Evolutionary conservation across 2,113 vertebrate species (phyloP).

Genomic region (Tapirus terrestris): DNA sequence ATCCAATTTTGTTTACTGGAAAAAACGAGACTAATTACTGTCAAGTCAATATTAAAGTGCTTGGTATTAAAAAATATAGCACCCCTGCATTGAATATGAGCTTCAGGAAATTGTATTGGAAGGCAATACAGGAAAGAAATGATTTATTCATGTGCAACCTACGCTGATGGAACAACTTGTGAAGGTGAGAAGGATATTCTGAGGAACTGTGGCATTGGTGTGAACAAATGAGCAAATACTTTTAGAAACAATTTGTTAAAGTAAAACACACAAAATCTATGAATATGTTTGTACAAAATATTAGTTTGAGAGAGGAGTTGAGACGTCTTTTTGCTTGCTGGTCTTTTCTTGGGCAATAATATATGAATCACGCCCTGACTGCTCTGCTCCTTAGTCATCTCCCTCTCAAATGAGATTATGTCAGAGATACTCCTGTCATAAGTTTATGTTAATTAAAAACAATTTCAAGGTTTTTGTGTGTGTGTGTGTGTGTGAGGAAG

Average conservation of each 20-base stretch:
- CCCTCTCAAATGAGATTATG: background rate
- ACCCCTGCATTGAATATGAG: slow-evolving; percentile 29
- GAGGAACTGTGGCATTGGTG: slow-evolving; percentile 40
- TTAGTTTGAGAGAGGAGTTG: background rate
- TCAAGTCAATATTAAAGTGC: background rate
- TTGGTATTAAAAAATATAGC: background rate
- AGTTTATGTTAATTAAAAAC: background rate
- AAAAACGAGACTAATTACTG: background rate
- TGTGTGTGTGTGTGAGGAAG: too few species aligned
- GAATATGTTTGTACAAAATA: background rate
- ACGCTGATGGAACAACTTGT: slow-evolving; percentile 66
- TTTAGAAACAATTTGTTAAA: slow-evolving; percentile 60
- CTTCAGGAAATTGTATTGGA: slow-evolving; percentile 69
- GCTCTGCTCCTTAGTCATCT: background rate
- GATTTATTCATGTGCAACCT: slow-evolving; percentile 75
- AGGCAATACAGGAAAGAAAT: slow-evolving; percentile 67
- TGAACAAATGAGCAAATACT: slow-evolving; percentile 45
- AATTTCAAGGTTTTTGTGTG: background rate
- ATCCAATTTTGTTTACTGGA: background rate
- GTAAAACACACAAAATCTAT: slow-evolving; percentile 62
- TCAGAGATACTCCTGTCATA: background rate
- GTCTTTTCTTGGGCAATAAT: background rate
- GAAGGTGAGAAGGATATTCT: slow-evolving; percentile 54
- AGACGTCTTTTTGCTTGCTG: background rate
- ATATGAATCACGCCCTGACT: background rate